These are phyloP conservation scores for Norana najaformis DNA, from an alignment of 2,888 invertebrate species.

Conservation along the genomic window DNA sequence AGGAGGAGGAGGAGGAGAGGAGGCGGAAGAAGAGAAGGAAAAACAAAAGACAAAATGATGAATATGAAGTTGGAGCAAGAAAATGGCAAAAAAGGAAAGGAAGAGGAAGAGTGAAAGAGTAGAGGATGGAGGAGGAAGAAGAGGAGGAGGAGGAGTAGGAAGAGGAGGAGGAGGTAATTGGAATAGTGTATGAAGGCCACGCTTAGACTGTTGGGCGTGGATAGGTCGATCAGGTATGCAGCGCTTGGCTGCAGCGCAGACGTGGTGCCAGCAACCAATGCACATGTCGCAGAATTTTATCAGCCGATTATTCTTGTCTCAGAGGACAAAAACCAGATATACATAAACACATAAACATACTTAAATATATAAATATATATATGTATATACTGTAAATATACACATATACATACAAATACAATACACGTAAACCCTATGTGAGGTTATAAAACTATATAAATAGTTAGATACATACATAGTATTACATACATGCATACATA, in stretches of 20 bases:
- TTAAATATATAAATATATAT: not conserved
- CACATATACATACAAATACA: not conserved
- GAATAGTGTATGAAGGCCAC: not conserved
- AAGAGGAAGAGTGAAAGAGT: not conserved
- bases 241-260: not conserved
- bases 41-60: no score
- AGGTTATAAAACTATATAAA: no score
- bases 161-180: not conserved
- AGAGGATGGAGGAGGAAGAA: not conserved
- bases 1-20: not conserved
- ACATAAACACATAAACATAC: not conserved
- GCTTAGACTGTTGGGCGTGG: not conserved
- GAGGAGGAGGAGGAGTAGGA: not conserved
- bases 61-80: not conserved
- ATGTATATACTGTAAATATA: no score
- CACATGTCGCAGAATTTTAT: not conserved
- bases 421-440: no score
- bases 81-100: not conserved
- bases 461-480: no score
- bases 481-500: not conserved
- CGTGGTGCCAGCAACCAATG: not conserved
- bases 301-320: not conserved
- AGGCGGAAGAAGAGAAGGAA: not conserved
- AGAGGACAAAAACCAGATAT: not conserved
- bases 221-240: not conserved